phyloP scores from a whole-genome alignment of 2,113 vertebrate genomes.

The Trogon surrucura region DNA sequence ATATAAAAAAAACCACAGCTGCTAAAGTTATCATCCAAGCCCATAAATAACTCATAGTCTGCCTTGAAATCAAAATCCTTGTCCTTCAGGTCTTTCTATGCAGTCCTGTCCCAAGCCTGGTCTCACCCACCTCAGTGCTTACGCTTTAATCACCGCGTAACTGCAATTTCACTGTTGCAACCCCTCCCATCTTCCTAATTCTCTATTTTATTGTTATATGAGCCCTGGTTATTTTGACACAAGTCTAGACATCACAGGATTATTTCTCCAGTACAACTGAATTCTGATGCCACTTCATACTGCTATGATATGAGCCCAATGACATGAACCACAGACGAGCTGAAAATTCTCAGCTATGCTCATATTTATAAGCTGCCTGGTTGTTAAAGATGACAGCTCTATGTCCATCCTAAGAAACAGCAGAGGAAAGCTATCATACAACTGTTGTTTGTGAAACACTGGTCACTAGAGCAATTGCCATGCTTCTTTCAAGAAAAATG shows the following conservation, averaged over 20 bases:
- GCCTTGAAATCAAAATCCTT: not conserved
- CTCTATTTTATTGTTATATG: not conserved
- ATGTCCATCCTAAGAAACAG: not conserved
- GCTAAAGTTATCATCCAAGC: not conserved
- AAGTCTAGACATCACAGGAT: not conserved
- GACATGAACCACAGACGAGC: not conserved
- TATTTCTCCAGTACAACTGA: not conserved
- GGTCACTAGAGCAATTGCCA: not conserved
- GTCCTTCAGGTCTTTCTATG: not conserved
- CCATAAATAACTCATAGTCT: not conserved
- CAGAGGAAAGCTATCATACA: not conserved
- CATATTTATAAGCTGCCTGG: not conserved
- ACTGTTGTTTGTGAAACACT: not conserved
- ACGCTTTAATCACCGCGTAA: not conserved
- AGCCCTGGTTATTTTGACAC: not conserved
- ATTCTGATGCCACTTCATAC: not conserved
- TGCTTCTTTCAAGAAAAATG: not conserved
- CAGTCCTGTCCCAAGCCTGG: not conserved
- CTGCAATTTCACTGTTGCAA: not conserved
- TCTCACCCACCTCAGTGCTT: not conserved
- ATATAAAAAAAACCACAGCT: not conserved
- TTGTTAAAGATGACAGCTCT: not conserved
- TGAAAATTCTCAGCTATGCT: not conserved
- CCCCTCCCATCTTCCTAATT: not conserved
- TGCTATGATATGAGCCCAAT: not conserved